Percentiles rank a stretch among this genome's conserved stretches.
Evolutionary conservation across 2,888 invertebrate genomes (phyloP).

Genomic region (Patella ulyssiponensis): DNA sequence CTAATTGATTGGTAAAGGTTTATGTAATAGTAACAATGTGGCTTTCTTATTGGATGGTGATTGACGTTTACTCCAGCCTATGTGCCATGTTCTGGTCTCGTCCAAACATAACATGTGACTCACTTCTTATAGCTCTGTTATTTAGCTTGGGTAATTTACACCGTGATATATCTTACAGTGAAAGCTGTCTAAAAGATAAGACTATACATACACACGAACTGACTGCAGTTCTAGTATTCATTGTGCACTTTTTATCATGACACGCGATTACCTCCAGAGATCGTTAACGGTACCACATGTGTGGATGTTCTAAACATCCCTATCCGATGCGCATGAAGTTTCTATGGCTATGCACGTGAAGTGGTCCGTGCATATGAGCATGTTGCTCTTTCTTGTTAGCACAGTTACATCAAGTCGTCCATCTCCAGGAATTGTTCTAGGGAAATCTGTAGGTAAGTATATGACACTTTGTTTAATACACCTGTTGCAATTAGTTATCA

Average conservation of each 20-base stretch:
- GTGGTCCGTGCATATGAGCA: not conserved
- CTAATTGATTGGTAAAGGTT: too few species aligned
- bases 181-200: too few species aligned
- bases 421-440: not conserved
- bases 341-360: slow-evolving; percentile 10
- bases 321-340: slow-evolving; percentile 9
- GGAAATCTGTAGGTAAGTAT: not conserved
- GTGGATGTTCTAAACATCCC: not conserved
- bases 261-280: too few species aligned
- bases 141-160: not conserved
- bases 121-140: not conserved
- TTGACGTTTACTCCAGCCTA: not conserved
- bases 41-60: not conserved
- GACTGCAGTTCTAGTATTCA: too few species aligned
- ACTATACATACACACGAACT: too few species aligned
- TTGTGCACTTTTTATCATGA: too few species aligned
- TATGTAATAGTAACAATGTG: too few species aligned
- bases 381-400: not conserved
- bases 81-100: slow-evolving; percentile 1
- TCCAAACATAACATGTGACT: not conserved
- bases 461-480: not conserved
- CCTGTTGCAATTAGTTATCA: too few species aligned
- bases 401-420: not conserved
- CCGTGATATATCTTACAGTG: too few species aligned
- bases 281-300: not conserved